Evolutionary conservation across 2,888 invertebrate genomes (phyloP), one percentile per base, ranked within the genome.

Genomic region (Zaprionus bogoriensis): DNA sequence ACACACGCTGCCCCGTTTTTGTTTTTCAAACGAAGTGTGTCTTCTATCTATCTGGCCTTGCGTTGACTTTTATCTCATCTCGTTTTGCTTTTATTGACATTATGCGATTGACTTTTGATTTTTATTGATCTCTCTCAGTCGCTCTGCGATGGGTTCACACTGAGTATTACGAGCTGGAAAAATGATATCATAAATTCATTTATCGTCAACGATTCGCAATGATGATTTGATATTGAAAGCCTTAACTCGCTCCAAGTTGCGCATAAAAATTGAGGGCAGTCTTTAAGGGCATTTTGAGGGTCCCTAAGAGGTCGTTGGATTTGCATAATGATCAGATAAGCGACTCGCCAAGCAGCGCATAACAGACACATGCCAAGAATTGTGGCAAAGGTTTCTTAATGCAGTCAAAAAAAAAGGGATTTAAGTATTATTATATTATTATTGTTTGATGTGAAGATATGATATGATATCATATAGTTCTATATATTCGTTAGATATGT

Each of bases 161-260:
- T 28, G 41, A 44, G 47, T 51, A 68, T 73, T 67, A 58, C 47
- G 68, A 75, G 50, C 39, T 54, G 55, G 32, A 73, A 84, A 87
- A 68, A 59, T 12, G 14, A 23, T 30, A 25, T 46, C 59, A 76
- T 74, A 75, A 75, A 41, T 41, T 48, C 30, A 54, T 62, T 74
- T 70, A n/a, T 72, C 74, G 62, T 74, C 64, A 68, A 60, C 68
- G 62, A 64, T 60, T 77, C 38, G 12, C 39, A 48, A 69, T 39
- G 46, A 55, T 73, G 69, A 80, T 84, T 72, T 46, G 19, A 41
- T 55, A 76, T 82, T 78, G 47, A 84, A 63, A 60, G 61, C 48
- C 67, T 66, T 58, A 47, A 46, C 45, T 55, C 36, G 17, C 44
- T n/a, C 63, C 3, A 10, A 23, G 41, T n/a, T 20, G 20, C 1